Evolutionary conservation across 2,113 vertebrate species (phyloP).

Genomic region (Semnornis frantzii): DNA sequence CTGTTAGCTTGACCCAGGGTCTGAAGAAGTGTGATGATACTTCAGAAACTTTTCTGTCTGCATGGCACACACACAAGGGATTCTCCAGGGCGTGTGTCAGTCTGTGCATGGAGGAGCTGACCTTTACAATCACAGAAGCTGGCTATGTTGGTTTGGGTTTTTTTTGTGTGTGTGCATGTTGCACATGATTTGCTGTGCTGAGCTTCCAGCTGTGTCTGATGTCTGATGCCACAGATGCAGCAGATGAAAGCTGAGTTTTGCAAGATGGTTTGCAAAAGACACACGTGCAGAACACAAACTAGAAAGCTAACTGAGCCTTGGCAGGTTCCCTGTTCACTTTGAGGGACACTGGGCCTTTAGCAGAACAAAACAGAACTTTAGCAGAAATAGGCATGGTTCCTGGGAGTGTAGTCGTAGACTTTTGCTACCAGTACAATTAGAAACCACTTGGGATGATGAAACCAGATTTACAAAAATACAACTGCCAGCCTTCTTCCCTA

Average conservation of each 20-base stretch:
- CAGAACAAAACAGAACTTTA: conserved; percentile 24
- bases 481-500: background rate
- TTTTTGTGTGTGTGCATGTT: background rate
- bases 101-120: background rate
- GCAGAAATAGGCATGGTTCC: conserved; percentile 5
- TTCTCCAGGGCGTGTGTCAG: accelerated
- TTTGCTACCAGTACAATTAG: conserved; percentile 48
- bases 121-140: background rate
- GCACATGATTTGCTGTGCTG: accelerated
- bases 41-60: background rate
- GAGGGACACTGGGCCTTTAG: background rate
- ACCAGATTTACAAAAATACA: conserved; percentile 18
- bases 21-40: background rate
- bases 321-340: background rate
- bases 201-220: background rate
- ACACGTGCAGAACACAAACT: background rate
- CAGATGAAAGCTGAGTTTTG: background rate
- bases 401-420: conserved; percentile 8
- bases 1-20: background rate
- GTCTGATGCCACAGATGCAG: background rate
- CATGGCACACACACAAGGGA: accelerated
- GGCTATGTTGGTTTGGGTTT: background rate
- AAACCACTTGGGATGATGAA: background rate
- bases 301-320: background rate
- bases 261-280: background rate